Percentiles rank a stretch among this genome's conserved stretches.
phyloP scores from a whole-genome alignment of 2,797 vertebrate genomes.

The Silurus lanzhouensis region DNA sequence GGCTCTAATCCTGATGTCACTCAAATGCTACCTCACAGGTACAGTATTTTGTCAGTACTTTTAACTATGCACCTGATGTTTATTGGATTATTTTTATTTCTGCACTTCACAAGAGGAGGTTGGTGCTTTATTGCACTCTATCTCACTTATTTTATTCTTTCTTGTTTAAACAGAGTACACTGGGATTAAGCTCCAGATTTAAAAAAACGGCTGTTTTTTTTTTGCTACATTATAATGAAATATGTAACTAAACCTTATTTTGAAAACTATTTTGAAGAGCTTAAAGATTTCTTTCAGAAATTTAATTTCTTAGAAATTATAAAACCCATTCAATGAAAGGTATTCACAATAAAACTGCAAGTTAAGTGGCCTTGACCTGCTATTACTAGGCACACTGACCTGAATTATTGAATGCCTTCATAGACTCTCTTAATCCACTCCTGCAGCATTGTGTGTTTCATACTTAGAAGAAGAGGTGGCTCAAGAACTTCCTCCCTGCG shows the following conservation, averaged over 20 bases:
- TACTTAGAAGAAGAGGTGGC: conserved; percentile 37
- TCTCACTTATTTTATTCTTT: background rate
- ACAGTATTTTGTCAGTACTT: conserved; percentile 74
- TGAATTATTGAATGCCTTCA: conserved; percentile 14
- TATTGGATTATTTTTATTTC: background rate
- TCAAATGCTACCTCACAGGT: conserved; percentile 87
- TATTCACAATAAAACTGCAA: background rate
- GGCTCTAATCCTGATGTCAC: conserved; percentile 90
- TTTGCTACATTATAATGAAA: background rate
- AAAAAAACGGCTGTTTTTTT: background rate
- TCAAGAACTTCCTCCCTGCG: conserved; percentile 23
- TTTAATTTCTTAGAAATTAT: background rate
- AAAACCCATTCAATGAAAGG: background rate
- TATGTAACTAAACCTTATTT: background rate
- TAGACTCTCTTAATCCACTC: conserved; percentile 29
- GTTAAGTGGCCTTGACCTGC: conserved; percentile 3
- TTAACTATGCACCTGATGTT: conserved; percentile 70
- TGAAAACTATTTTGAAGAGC: background rate
- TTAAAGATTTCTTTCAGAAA: background rate
- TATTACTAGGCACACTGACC: conserved; percentile 5
- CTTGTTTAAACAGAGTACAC: background rate
- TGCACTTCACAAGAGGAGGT: background rate
- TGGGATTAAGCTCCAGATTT: background rate
- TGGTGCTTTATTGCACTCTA: background rate
- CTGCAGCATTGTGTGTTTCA: conserved; percentile 15